A percentile compares a stretch with the other conserved stretches of the same genome.
phyloP scores from a whole-genome alignment of 2,888 invertebrate species.

The Hydrotaea cyrtoneurina region DNA sequence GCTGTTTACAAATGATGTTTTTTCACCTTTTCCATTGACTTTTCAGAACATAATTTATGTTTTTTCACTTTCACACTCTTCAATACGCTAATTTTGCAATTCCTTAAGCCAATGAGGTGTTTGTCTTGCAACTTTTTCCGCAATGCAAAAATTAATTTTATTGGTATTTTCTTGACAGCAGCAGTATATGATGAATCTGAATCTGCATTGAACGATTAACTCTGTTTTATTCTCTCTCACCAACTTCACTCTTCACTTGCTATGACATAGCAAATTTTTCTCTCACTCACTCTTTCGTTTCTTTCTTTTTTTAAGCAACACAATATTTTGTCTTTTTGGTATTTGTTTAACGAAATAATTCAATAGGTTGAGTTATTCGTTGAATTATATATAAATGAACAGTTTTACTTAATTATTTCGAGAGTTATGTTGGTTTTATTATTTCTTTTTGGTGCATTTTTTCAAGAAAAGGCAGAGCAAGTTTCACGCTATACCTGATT shows the following conservation, averaged over 20 bases:
- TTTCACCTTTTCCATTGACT: constrained; percentile 46
- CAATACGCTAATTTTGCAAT: not conserved
- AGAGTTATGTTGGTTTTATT: constrained; percentile 11
- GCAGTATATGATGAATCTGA: constrained; percentile 29
- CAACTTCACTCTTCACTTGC: constrained; percentile 62
- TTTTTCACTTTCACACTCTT: constrained; percentile 29
- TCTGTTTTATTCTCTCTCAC: constrained; percentile 53
- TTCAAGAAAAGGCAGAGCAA: constrained; percentile 18
- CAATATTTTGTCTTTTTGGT: not conserved
- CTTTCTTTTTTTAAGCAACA: constrained; percentile 19
- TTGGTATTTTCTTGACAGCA: constrained; percentile 41
- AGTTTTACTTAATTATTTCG: constrained; percentile 6
- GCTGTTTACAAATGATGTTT: constrained; percentile 57
- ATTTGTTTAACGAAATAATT: not conserved
- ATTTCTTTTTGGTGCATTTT: constrained; percentile 30
- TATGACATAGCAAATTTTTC: constrained; percentile 63
- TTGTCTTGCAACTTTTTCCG: constrained; percentile 30
- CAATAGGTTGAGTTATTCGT: not conserved
- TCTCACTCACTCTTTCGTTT: constrained; percentile 52
- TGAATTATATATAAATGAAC: not conserved
- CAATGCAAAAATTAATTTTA: constrained; percentile 51
- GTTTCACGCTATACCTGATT: constrained; percentile 39
- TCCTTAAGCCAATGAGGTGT: not conserved
- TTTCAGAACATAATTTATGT: not conserved
- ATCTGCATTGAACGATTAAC: constrained; percentile 58